Evolutionary conservation across 1,140 invertebrate species (phyloP), one percentile per base, ranked within the genome.

Genomic region (Lethrus apterus): DNA sequence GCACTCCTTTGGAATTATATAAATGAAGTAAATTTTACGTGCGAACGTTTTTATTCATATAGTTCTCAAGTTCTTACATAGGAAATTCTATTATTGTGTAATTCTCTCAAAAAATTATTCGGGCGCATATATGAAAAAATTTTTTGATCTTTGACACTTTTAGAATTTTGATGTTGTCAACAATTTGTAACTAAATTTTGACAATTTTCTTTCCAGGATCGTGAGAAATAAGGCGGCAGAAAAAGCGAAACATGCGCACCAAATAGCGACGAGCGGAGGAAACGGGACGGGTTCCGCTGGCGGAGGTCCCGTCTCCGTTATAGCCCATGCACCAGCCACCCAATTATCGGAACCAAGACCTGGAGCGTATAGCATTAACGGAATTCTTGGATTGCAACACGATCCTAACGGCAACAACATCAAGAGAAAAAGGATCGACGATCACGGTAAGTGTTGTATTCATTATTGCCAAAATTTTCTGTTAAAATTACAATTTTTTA

Each of bases 181-280:
- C n/a, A n/a, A n/a, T n/a, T n/a, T n/a, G n/a, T n/a, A n/a, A n/a
- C n/a, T n/a, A n/a, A n/a, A n/a, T n/a, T 29, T n/a, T n/a, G n/a
- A n/a, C n/a, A n/a, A 34, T 46, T 50, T 54, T 57, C 63, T 59
- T 68, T 67, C 4, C 70, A 95, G 91, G 73, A 95, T 96, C 70
- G 92, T 96, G 32, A 77, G 92, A 46, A 96, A 96, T 71, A 95
- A 95, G 64, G 92, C 92, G 8, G 92, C 91, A 3, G 92, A 96
- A 70, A 94, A 93, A 63, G 90, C 90, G 58, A 96, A 95, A 66
- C 85, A 90, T 60, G 86, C 86, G 18, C 85, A 89, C 67, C 83
- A 87, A 57, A 81, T 78, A 73, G 69, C 83, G 70, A 70, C 77
- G 53, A 70, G 69, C 50, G 68, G 60, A 62, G 71, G 74, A 53